A percentile compares a stretch with the other conserved stretches of the same genome.
These are phyloP conservation scores for Callosobruchus maculatus DNA, from an alignment of 2,888 invertebrate genomes.

Conservation along the genomic window DNA sequence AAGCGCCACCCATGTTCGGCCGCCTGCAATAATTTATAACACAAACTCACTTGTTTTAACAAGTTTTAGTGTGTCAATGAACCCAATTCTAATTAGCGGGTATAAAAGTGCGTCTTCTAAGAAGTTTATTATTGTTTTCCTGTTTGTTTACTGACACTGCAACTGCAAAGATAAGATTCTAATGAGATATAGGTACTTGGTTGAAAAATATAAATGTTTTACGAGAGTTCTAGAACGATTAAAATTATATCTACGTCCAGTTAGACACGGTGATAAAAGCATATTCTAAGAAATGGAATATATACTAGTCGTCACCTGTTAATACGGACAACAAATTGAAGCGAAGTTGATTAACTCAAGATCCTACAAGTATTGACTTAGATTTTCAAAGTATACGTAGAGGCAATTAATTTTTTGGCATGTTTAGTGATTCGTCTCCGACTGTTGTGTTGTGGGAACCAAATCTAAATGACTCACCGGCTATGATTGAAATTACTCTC, in stretches of 20 bases:
- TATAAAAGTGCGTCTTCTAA: constrained; percentile 12
- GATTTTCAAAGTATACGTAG: too few relatives aligned
- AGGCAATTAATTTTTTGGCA: too few relatives aligned
- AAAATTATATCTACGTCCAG: not conserved
- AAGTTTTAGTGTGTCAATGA: constrained; percentile 6
- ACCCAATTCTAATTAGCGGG: constrained; percentile 10
- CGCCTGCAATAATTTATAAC: not conserved
- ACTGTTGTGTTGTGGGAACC: too few relatives aligned
- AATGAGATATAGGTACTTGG: not conserved
- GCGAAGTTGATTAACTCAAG: too few relatives aligned
- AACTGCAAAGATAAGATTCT: not conserved
- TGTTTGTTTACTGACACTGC: constrained; percentile 11
- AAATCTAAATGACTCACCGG: too few relatives aligned
- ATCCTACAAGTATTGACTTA: too few relatives aligned
- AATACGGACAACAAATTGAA: too few relatives aligned
- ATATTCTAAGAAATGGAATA: too few relatives aligned
- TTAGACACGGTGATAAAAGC: too few relatives aligned
- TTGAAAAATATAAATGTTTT: not conserved
- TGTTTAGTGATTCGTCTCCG: too few relatives aligned
- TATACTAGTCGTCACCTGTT: too few relatives aligned
- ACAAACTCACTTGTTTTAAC: not conserved
- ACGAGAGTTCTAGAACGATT: not conserved
- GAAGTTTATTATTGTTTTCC: constrained; percentile 18
- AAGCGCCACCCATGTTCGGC: not conserved
- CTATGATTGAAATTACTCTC: too few relatives aligned